phyloP scores from a whole-genome alignment of 1,140 invertebrate species.

The Atta cephalotes region DNA sequence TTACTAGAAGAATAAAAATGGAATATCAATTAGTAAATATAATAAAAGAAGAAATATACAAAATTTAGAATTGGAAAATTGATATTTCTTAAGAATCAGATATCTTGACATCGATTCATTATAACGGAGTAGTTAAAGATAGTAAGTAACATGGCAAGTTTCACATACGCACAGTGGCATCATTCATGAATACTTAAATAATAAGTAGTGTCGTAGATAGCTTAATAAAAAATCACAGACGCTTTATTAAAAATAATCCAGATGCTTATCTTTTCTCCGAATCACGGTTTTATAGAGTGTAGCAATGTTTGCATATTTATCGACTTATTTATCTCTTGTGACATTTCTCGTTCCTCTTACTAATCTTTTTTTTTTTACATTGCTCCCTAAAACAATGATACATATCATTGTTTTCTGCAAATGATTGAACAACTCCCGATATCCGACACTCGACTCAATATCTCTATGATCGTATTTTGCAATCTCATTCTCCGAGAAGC shows the following conservation, averaged over 20 bases:
- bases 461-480: neutral
- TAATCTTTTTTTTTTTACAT: neutral
- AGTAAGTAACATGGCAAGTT: neutral
- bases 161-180: neutral
- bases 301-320: neutral
- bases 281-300: neutral
- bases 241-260: neutral
- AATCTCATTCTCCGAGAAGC: neutral
- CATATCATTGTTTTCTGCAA: slow-evolving; percentile 37
- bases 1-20: neutral
- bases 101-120: slow-evolving; percentile 8
- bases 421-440: slow-evolving; percentile 24
- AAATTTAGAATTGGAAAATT: neutral
- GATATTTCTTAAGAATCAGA: neutral
- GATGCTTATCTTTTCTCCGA: neutral
- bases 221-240: neutral
- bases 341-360: neutral
- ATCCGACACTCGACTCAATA: neutral
- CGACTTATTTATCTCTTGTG: neutral
- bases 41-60: neutral
- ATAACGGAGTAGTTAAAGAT: neutral
- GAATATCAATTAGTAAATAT: neutral
- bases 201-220: neutral
- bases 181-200: neutral
- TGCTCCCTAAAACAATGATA: slow-evolving; percentile 42